Evolutionary conservation across 1,140 invertebrate genomes (phyloP), one percentile per base, ranked within the genome.

Genomic region (Scylla paramamosain): DNA sequence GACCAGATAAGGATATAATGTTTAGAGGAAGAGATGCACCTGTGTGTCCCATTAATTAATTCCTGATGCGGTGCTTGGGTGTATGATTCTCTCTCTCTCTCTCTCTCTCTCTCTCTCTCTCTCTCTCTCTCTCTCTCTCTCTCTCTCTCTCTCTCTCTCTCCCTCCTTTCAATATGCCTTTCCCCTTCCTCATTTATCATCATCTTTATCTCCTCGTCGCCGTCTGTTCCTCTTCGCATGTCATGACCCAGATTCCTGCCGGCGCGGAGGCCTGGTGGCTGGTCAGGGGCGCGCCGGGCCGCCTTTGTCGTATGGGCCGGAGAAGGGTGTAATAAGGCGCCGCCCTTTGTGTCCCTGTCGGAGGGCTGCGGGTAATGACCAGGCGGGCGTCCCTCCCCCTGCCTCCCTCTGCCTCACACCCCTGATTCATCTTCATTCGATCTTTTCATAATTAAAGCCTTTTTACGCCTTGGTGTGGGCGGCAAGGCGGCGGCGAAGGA

Each of bases 361-460:
- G 83, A 29, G 52, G 52, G 28, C 83, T 3, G 28, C 83, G 28
- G 28, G 83, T 86, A 86, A 86, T 86, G 83, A 86, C 83, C 14
- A 28, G 28, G 83, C 12, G 28, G 1, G 28, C 28, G 28, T 0
- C 83, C 83, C 83, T 39, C 83, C 28, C n/a, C 20, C 4, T 86
- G 28, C 28, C 20, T 29, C 77, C 77, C 77, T 8, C 84, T 39
- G 28, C 84, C 84, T n/a, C 29, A n/a, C 87, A 32, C 87, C 87
- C 12, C 28, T 45, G 25, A 86, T 86, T 86, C 14, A 86, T 86
- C 83, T 86, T 86, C 83, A 28, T 86, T 86, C 83, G 83, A 86
- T 86, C 83, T 86, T 25, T 86, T 86, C 32, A 86, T 86, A 86
- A 86, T 86, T 86, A 86, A 86, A 31, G 83, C 83, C 83, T 86